Evolutionary conservation across 2,797 vertebrate species (phyloP), one percentile per base, ranked within the genome.

Genomic region (Chromobotia macracanthus): DNA sequence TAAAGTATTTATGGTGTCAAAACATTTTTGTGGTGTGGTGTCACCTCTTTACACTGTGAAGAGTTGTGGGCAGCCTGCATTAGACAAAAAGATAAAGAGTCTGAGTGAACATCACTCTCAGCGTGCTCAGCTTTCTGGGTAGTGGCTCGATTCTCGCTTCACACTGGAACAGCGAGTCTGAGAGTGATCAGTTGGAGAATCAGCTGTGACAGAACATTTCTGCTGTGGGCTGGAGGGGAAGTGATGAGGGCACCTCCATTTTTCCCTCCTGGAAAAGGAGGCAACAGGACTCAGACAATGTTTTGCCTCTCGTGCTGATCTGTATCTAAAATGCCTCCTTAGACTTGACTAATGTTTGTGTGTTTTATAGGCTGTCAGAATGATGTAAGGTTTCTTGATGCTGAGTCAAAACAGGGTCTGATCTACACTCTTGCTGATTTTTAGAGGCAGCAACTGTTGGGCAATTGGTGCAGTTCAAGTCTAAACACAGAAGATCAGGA

Each of bases 121-220:
- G 87, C 80, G 85, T 85, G 84, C 82, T 88, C 83, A 71, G 84
- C 88, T 83, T 88, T 82, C 84, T 88, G 28, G 28, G 83, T 83
- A 82, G 86, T 83, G 77, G 84, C 80, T 75, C 82, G 64, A 58
- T 77, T 55, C 19, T 55, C 19, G n/a, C 53, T 83, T 83, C 48
- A 19, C 74, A 23, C 67, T 64, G 56, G 56, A 84, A 81, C 16
- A 84, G 89, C 83, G 75, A 86, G 89, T 88, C 84, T 83, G 86
- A 91, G 92, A 94, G 85, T 87, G 91, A 93, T 94, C 90, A 89
- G 90, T 91, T 85, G 44, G 81, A 86, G 89, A 90, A 94, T 93
- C 87, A 90, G 88, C 86, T 83, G 12, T 91, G 92, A 91, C 92
- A 93, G 89, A 87, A 90, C 90, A 93, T 93, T 92, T 90, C 88